Conservation (phyloP, 2,888 invertebrate species). For the Tigriopus californicus region DNA sequence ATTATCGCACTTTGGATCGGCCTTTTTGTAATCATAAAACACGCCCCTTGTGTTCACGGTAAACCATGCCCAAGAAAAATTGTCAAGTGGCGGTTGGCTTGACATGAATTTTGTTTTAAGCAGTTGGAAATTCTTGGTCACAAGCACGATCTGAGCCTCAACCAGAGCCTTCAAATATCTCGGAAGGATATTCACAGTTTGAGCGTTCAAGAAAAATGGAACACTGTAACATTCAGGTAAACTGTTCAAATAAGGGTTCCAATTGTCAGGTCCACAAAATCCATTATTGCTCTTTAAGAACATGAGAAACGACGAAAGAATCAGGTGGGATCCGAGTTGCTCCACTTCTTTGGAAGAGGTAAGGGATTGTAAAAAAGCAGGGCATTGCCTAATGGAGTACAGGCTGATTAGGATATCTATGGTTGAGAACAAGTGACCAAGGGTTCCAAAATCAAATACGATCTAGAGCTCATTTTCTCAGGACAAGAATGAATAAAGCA, state of each 20-base stretch:
- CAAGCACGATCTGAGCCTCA: neutral
- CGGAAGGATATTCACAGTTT: neutral
- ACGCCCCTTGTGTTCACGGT: constrained; percentile 69
- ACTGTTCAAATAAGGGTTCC: constrained; percentile 44
- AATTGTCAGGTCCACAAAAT: constrained; percentile 23
- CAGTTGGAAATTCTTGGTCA: neutral
- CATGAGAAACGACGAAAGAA: too few relatives aligned
- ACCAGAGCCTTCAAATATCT: neutral
- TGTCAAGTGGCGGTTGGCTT: constrained; percentile 32
- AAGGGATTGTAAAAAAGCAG: too few relatives aligned
- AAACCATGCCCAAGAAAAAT: constrained; percentile 60
- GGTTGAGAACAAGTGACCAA: too few relatives aligned
- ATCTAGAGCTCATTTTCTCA: too few relatives aligned
- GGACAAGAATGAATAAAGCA: too few relatives aligned
- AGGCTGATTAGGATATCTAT: too few relatives aligned
- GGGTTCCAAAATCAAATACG: too few relatives aligned
- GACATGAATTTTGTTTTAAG: neutral
- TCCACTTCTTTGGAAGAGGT: too few relatives aligned
- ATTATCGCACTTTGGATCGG: constrained; percentile 21
- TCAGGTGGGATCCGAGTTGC: too few relatives aligned
- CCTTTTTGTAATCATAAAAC: constrained; percentile 32
- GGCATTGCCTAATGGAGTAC: too few relatives aligned
- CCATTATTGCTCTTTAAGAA: too few relatives aligned
- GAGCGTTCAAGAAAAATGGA: neutral
- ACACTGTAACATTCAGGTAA: constrained; percentile 38